Conservation (phyloP, 2,797 vertebrate species). For the Centropyge bicolor region DNA sequence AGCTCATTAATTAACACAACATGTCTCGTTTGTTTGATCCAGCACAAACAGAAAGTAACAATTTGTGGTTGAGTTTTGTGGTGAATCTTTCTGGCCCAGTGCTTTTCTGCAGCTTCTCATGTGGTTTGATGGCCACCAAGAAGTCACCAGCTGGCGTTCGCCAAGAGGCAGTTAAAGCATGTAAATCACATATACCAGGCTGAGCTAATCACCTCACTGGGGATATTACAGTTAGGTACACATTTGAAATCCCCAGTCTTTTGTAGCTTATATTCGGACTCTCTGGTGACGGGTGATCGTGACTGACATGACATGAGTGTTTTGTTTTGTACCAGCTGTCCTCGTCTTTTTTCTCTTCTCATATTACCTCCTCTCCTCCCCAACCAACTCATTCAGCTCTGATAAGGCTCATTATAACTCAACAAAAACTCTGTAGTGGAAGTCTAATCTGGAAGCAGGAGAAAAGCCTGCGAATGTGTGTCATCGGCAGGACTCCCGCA, state of each 20-base stretch:
- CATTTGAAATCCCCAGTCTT: background rate
- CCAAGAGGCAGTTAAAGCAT: background rate
- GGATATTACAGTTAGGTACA: background rate
- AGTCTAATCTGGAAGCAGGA: slow-evolving; percentile 32
- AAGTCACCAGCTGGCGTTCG: background rate
- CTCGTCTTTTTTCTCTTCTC: background rate
- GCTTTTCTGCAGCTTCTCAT: background rate
- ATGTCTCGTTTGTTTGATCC: background rate
- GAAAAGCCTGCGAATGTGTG: slow-evolving; percentile 5
- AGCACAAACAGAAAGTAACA: background rate
- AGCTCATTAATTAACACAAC: background rate
- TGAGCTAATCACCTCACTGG: background rate
- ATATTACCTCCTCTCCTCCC: slow-evolving; percentile 17
- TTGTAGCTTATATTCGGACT: no score
- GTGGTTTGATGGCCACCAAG: background rate
- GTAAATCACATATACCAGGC: background rate
- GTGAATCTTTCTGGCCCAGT: no score
- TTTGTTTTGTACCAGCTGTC: background rate
- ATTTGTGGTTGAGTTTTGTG: no score
- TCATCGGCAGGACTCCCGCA: slow-evolving; percentile 30
- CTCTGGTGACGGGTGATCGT: background rate
- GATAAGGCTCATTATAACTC: slow-evolving; percentile 40
- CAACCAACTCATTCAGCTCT: slow-evolving; percentile 14
- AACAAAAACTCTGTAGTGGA: slow-evolving; percentile 46
- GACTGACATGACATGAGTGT: background rate